These are phyloP conservation scores for Cetoscarus ocellatus DNA, from an alignment of 2,797 vertebrate species.

Conservation along the genomic window DNA sequence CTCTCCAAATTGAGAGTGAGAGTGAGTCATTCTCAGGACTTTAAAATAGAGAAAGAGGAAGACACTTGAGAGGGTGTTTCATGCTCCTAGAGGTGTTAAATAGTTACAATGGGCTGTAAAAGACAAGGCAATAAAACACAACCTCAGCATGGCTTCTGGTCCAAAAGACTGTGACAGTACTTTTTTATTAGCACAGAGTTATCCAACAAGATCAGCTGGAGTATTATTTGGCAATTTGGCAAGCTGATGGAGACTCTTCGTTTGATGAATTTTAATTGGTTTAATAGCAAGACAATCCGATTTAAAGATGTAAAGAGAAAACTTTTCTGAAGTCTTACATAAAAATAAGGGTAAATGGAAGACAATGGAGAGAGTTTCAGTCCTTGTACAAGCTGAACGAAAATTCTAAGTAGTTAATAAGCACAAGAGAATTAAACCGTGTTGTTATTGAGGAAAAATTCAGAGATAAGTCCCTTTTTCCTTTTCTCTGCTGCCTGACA, in stretches of 20 bases:
- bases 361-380: neutral
- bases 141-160: slow-evolving; percentile 18
- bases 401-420: too few relatives aligned
- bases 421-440: too few relatives aligned
- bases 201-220: neutral
- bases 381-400: neutral
- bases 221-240: slow-evolving; percentile 9
- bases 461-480: too few relatives aligned
- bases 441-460: too few relatives aligned
- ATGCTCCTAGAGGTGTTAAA: slow-evolving; percentile 52
- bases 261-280: too few relatives aligned
- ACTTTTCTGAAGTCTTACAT: too few relatives aligned
- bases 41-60: slow-evolving; percentile 53
- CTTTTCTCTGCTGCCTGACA: too few relatives aligned
- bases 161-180: neutral
- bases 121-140: slow-evolving; percentile 20
- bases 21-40: slow-evolving; percentile 58
- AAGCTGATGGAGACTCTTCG: slow-evolving; percentile 1
- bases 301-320: too few relatives aligned
- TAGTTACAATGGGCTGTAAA: slow-evolving; percentile 26
- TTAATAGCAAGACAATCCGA: too few relatives aligned
- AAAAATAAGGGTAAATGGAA: neutral
- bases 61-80: slow-evolving; percentile 41
- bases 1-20: slow-evolving; percentile 59
- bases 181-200: slow-evolving; percentile 5